These are phyloP conservation scores for Crenuchus spilurus DNA, from an alignment of 2,797 vertebrate species.

Conservation along the genomic window DNA sequence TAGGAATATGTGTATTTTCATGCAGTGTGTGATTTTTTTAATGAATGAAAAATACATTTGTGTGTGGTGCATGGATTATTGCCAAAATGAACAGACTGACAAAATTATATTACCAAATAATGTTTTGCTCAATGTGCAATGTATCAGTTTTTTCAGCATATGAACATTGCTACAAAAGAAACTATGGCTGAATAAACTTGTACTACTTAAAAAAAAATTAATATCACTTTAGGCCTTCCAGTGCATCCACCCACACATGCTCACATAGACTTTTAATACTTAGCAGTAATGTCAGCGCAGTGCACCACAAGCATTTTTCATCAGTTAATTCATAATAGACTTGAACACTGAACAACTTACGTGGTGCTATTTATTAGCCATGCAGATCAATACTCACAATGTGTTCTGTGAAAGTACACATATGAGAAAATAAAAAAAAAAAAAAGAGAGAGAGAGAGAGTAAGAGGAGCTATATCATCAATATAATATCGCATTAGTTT, in stretches of 20 bases:
- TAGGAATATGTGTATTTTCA: too few species aligned
- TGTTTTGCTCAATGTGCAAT: too few species aligned
- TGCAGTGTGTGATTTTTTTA: too few species aligned
- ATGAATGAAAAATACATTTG: too few species aligned
- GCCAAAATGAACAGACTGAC: too few species aligned
- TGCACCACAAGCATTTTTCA: slow-evolving; percentile 34
- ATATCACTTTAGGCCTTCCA: background rate
- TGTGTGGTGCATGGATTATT: too few species aligned
- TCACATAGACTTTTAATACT: slow-evolving; percentile 7
- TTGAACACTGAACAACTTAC: slow-evolving; percentile 43
- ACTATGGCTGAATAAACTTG: too few species aligned
- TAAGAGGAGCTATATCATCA: background rate
- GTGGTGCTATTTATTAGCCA: slow-evolving; percentile 30
- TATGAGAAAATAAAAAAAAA: slow-evolving; percentile 12
- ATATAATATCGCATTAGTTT: slow-evolving; percentile 39
- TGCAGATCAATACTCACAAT: slow-evolving; percentile 47
- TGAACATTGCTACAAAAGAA: too few species aligned
- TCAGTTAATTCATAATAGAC: slow-evolving; percentile 43
- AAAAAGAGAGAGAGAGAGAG: slow-evolving; percentile 3
- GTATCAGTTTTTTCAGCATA: too few species aligned
- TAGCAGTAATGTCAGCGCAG: slow-evolving; percentile 21
- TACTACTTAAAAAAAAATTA: background rate
- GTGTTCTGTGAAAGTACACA: slow-evolving; percentile 25
- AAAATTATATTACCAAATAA: too few species aligned
- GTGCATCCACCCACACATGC: slow-evolving; percentile 1